Conservation (phyloP, 1,140 invertebrate species). For the Drosophila ercepeae region DNA sequence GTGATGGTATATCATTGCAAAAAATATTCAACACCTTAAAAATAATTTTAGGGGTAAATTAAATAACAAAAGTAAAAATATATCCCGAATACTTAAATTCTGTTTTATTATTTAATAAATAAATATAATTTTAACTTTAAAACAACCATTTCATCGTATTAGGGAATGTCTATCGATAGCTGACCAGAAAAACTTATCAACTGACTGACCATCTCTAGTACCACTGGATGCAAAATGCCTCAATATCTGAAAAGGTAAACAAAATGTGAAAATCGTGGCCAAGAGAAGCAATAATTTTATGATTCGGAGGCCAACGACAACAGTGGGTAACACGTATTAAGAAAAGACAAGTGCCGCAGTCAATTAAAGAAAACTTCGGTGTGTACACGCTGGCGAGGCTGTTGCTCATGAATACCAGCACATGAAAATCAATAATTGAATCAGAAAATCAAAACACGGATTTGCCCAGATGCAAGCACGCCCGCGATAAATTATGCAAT, state of each 20-base stretch:
- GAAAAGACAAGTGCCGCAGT: not conserved
- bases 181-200: not conserved
- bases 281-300: constrained; percentile 8
- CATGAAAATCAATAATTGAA: constrained; percentile 80
- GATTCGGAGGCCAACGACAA: not conserved
- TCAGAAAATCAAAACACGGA: constrained; percentile 79
- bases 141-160: too few relatives aligned
- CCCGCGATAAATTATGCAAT: constrained; percentile 75
- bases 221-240: constrained; percentile 40
- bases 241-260: constrained; percentile 52
- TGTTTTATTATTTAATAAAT: too few relatives aligned
- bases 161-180: too few relatives aligned
- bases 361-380: not conserved
- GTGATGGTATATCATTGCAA: too few relatives aligned
- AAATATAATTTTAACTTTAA: too few relatives aligned
- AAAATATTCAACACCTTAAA: too few relatives aligned
- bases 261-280: constrained; percentile 45
- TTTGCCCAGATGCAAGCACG: constrained; percentile 52
- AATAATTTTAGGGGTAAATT: too few relatives aligned
- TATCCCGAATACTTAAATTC: too few relatives aligned
- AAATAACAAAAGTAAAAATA: too few relatives aligned
- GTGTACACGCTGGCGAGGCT: constrained; percentile 35
- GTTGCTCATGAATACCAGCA: constrained; percentile 47
- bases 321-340: not conserved
- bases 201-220: constrained; percentile 30